phyloP scores from a whole-genome alignment of 2,797 vertebrate species.

The Anguilla marmorata region DNA sequence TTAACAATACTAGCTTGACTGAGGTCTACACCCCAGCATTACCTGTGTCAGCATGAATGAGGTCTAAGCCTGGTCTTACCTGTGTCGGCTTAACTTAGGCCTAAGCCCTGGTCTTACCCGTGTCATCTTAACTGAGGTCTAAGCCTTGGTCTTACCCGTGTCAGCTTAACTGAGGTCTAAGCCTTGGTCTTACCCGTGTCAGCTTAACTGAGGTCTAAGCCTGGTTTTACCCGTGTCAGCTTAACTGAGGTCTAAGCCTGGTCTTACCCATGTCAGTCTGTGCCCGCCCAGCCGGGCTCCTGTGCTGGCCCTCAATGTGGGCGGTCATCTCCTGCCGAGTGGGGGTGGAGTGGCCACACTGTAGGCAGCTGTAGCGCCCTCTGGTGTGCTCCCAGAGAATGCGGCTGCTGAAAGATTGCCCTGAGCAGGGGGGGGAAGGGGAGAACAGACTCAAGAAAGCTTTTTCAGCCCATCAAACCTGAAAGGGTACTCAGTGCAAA shows the following conservation, averaged over 20 bases:
- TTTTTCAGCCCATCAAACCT: neutral
- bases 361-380: constrained; percentile 86
- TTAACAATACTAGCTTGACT: no score
- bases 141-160: no score
- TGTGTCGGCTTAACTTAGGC: neutral
- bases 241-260: no score
- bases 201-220: no score
- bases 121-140: no score
- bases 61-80: no score
- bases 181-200: no score
- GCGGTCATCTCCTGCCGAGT: constrained; percentile 85
- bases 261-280: constrained; percentile 58
- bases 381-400: constrained; percentile 93
- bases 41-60: no score
- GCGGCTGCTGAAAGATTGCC: constrained; percentile 76
- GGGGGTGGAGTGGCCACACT: constrained; percentile 77
- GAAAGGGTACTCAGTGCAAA: neutral
- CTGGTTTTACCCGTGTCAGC: no score
- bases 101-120: neutral
- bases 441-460: constrained; percentile 12
- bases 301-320: constrained; percentile 80
- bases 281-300: constrained; percentile 57
- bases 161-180: no score
- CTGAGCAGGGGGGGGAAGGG: constrained; percentile 57
- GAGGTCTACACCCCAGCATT: no score